Evolutionary conservation across 2,797 vertebrate genomes (phyloP), one percentile per base, ranked within the genome.

Genomic region (Sciurus vulgaris): DNA sequence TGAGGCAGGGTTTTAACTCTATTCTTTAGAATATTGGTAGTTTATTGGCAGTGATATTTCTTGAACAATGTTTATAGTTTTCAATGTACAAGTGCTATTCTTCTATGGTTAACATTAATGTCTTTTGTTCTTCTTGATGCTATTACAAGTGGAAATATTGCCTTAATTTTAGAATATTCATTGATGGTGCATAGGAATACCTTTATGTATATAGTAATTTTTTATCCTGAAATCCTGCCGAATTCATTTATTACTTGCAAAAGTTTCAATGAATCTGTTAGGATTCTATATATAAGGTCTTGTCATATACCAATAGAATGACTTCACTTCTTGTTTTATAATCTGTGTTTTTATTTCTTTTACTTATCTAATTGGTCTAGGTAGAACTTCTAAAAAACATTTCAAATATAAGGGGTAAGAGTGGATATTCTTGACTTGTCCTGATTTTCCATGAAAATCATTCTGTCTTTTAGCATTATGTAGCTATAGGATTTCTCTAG

Each of bases 141-240:
- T 38, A 76, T 67, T 73, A 30, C 56, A 88, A 70, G 18, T 41
- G 35, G 11, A 91, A 82, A 20, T n/a, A 47, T 70, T 82, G 70
- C 51, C n/a, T 92, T 92, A 65, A 89, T 24, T 91, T 88, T 92
- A n/a, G 4, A 89, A 77, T 63, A 56, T 81, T 90, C 5, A 82
- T 72, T 79, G 33, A 3, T 76, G 76, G 26, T 28, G 6, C 20
- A 51, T 22, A 33, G 17, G 78, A 49, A 82, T 63, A 63, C 4
- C 41, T 44, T 44, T 67, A 73, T 63, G 63, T 84, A 14, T 78
- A 17, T 24, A 67, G 47, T 95, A 5, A 59, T 69, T 33, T 73
- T 91, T 81, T 44, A 92, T 54, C 5, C 33, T 92, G 11, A 76
- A 56, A 70, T 65, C 7, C 28, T 33, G 9, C 67, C 65, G 51